A percentile compares a stretch with the other conserved stretches of the same genome.
Evolutionary conservation across 2,113 vertebrate genomes (phyloP).

Genomic region (Sinosuthora webbiana): DNA sequence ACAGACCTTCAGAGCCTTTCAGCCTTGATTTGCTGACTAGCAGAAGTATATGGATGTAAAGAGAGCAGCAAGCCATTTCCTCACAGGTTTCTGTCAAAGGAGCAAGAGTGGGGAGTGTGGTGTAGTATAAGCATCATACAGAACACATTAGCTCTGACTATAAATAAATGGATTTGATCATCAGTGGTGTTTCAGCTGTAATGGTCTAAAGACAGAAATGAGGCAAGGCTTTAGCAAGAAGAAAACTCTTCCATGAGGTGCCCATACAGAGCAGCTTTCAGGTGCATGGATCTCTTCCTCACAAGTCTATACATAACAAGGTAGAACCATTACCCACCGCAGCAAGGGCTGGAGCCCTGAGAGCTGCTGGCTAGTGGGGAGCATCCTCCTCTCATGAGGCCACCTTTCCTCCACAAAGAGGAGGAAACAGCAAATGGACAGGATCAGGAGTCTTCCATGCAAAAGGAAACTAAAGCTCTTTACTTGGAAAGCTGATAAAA

Average conservation of each 20-base stretch:
- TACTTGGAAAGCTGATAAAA: background rate
- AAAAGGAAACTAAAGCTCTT: background rate
- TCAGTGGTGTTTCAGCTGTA: background rate
- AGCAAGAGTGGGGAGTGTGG: background rate
- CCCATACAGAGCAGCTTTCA: background rate
- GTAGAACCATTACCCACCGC: background rate
- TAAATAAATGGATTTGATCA: background rate
- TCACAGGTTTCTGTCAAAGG: background rate
- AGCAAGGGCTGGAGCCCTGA: background rate
- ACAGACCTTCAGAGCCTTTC: background rate
- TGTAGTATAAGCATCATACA: background rate
- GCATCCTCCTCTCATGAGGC: background rate
- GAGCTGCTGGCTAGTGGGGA: background rate
- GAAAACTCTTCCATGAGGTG: background rate
- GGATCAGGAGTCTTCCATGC: background rate
- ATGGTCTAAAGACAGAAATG: background rate
- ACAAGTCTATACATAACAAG: fast-evolving
- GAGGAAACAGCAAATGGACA: background rate
- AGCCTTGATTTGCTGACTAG: background rate
- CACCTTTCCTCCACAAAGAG: background rate
- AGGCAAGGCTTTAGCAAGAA: background rate
- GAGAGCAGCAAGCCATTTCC: background rate
- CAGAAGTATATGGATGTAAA: background rate
- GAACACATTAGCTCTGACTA: background rate
- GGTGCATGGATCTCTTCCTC: background rate